Conservation (phyloP, 2,888 invertebrate genomes). For the Drosophila atripex region DNA sequence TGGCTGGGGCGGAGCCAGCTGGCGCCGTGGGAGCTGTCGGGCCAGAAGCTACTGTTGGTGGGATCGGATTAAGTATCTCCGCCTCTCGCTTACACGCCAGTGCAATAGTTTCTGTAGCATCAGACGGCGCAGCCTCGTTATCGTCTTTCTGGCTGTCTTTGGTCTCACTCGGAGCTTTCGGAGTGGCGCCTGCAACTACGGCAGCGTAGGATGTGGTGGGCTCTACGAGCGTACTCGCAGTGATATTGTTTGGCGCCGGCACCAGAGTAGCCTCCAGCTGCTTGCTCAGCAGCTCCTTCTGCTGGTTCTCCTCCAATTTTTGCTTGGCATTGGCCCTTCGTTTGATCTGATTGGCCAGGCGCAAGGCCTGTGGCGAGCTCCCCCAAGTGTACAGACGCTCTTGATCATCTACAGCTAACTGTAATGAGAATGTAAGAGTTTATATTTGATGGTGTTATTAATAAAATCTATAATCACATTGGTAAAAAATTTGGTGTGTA, state of each 20-base stretch:
- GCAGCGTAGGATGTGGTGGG: constrained; percentile 64
- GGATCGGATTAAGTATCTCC: constrained; percentile 11
- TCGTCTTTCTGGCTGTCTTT: constrained; percentile 49
- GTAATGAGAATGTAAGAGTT: constrained; percentile 37
- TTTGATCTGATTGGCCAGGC: constrained; percentile 87
- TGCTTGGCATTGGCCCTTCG: constrained; percentile 86
- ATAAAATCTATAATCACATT: constrained; percentile 86
- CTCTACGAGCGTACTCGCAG: constrained; percentile 49
- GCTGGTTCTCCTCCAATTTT: constrained; percentile 84
- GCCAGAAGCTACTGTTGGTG: not conserved
- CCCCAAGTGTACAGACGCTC: constrained; percentile 91
- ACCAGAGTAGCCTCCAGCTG: constrained; percentile 80
- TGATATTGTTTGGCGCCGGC: constrained; percentile 33
- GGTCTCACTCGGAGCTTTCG: constrained; percentile 49
- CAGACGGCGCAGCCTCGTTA: constrained; percentile 50
- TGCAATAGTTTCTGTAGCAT: constrained; percentile 50
- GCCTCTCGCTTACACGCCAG: constrained; percentile 3
- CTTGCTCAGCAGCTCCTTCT: constrained; percentile 82
- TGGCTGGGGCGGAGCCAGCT: constrained; percentile 20
- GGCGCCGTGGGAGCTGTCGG: constrained; percentile 11
- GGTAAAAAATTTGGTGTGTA: constrained; percentile 89
- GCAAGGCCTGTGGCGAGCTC: constrained; percentile 89
- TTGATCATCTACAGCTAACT: constrained; percentile 88
- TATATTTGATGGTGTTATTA: not conserved
- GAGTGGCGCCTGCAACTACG: constrained; percentile 53